Evolutionary conservation across 1,140 invertebrate species (phyloP).

Genomic region (Doryteuthis pealeii): DNA sequence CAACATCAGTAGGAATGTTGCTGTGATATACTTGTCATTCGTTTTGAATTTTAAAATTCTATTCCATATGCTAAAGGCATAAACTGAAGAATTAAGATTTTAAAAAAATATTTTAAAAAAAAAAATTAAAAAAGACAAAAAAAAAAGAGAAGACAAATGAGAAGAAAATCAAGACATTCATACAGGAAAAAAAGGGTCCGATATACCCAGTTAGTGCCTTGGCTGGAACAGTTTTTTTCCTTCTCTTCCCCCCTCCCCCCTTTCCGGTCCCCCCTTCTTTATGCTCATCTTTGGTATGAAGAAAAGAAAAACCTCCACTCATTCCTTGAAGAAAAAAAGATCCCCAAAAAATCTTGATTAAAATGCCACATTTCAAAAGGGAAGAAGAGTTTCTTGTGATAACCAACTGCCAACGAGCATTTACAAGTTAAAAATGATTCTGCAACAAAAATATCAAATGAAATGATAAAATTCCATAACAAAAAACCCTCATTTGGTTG

Average conservation of each 20-base stretch:
- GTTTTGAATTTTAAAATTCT: slow-evolving; percentile 6
- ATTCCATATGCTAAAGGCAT: not conserved
- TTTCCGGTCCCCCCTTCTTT: not conserved
- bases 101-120: not conserved
- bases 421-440: not conserved
- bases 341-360: not conserved
- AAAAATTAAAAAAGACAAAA: not conserved
- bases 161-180: not conserved
- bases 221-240: not conserved
- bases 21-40: slow-evolving; percentile 5
- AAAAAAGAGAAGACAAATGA: not conserved
- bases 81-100: not conserved
- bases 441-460: not conserved
- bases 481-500: not conserved
- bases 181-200: not conserved
- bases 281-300: slow-evolving; percentile 5
- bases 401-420: slow-evolving; percentile 1
- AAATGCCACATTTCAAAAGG: not conserved
- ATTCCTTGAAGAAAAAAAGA: not conserved
- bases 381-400: not conserved
- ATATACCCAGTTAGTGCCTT: slow-evolving; percentile 6
- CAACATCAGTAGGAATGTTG: not conserved
- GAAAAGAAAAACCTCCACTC: not conserved
- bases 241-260: not conserved
- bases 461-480: not conserved